Base-by-base conservation (phyloP, 2,113 vertebrate genomes). In the Pseudorhombus dupliciocellatus region DNA sequence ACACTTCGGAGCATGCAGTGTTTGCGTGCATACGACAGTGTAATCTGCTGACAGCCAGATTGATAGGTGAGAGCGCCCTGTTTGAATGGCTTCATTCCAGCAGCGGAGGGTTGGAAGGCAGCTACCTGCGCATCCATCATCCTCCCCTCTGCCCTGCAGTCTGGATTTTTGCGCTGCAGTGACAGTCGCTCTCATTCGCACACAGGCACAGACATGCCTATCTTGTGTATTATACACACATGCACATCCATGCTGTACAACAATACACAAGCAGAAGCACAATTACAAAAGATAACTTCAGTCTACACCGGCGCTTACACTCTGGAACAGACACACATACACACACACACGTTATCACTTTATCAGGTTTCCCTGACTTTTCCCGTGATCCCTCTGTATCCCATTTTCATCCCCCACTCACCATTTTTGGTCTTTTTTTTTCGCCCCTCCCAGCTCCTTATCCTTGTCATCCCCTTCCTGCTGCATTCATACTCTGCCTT, bases 101-200 rank as follows among this genome's bases (percentile, higher is more conserved):
- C 66, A 9, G 66, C 53, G 26, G 76, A 70, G 58, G 58, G 25
- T 81, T 50, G 72, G 66, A 42, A 84, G 76, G 77, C 77, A 74
- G 81, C 75, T 89, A 80, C 85, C 83, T 84, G 82, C 75, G 85
- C 83, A 85, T 89, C 86, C 79, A 84, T 87, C 86, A 85, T 77
- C 69, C 46, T 65, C 54, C 46, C 60, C 64, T 66, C 52, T 73
- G 60, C 71, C 68, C 73, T 0, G 59, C 74, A 56, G 56, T 52
- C 75, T 69, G 54, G 42, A 60, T 70, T 66, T 66, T 73, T 62
- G 46, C 52, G 60, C 71, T 20, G 70, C 74, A 71, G 34, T 64
- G 64, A 79, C 79, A 80, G 14, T 44, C 31, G 20, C 46, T 57
- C 59, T 67, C 62, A 24, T 26, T 52, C 70, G 61, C 28, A 18